A percentile compares a stretch with the other conserved stretches of the same genome.
Conservation (phyloP, 2,888 invertebrate species). For the Ditylenchus weischeri region DNA sequence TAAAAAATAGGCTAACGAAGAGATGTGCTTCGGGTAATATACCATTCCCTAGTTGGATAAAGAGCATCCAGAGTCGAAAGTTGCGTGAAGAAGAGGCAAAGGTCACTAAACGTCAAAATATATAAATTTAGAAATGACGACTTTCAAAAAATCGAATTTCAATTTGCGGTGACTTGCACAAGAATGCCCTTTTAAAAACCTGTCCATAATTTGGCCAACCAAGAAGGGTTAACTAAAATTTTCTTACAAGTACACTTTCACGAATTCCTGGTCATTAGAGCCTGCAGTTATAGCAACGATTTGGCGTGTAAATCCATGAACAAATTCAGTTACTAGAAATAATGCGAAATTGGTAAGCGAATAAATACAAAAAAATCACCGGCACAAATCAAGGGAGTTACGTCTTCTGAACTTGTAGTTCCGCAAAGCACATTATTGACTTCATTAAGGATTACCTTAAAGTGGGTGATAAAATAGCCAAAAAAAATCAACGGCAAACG, state of each 20-base stretch:
- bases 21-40: too few species aligned
- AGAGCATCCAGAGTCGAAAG: conserved; percentile 27
- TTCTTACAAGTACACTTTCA: conserved; percentile 13
- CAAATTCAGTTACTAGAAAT: conserved; percentile 15
- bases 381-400: conserved; percentile 1
- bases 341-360: not conserved
- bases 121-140: too few species aligned
- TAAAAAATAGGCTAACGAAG: too few species aligned
- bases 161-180: too few species aligned
- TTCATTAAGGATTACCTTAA: conserved; percentile 13
- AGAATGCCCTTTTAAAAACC: too few species aligned
- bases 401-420: not conserved
- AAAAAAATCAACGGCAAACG: not conserved
- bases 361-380: not conserved
- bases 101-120: conserved; percentile 12
- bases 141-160: too few species aligned
- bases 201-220: too few species aligned
- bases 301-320: conserved; percentile 13
- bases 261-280: not conserved
- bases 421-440: conserved; percentile 3
- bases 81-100: conserved; percentile 28
- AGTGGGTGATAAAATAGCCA: not conserved
- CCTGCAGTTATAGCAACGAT: conserved; percentile 15
- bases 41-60: conserved; percentile 32
- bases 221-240: not conserved